Evolutionary conservation across 1,140 invertebrate genomes (phyloP), one percentile per base, ranked within the genome.

Genomic region (Drosophila novamexicana): DNA sequence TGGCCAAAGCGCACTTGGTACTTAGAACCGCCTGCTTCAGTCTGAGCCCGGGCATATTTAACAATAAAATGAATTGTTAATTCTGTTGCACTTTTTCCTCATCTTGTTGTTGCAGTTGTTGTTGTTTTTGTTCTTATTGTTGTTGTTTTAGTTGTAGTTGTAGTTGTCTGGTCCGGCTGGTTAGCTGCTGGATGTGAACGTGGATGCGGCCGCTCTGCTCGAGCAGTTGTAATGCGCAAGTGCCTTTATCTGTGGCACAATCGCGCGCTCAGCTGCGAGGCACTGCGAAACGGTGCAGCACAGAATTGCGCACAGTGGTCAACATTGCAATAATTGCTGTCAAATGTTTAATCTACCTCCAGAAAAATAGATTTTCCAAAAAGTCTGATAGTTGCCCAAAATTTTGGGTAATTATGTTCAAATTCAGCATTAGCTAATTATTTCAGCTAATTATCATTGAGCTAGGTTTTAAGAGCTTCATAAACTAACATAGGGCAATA

Each of bases 61-160:
- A 89, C 85, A 89, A 89, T 89, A 89, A 89, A 89, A 89, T 89
- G 84, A 89, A 89, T 89, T 89, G 84, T 89, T 89, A 89, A 89
- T 89, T 89, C 84, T 74, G 69, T 78, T 88, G 84, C 84, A 84
- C 83, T 74, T 82, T 86, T 88, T 68, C 39, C 47, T 14, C 64
- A 54, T 42, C 29, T 61, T 67, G 7, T 68, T 34, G 36, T 34
- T 59, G 56, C 45, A 47, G 37, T 65, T 56, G 44, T 66, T 42
- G 29, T 53, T 66, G 50, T 32, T 57, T 2, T 2, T 22, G 2
- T 22, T 22, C 22, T 65, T 56, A 39, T 66, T 42, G 29, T 53
- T 66, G 50, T 22, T 57, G 44, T 39, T 39, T 47, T 32, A 73
- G 47, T 22, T 42, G 62, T 67, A 61, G 57, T 73, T 71, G 76